These are phyloP conservation scores for Drosophila sechellia DNA, from an alignment of 1,140 invertebrate species.

Conservation along the genomic window DNA sequence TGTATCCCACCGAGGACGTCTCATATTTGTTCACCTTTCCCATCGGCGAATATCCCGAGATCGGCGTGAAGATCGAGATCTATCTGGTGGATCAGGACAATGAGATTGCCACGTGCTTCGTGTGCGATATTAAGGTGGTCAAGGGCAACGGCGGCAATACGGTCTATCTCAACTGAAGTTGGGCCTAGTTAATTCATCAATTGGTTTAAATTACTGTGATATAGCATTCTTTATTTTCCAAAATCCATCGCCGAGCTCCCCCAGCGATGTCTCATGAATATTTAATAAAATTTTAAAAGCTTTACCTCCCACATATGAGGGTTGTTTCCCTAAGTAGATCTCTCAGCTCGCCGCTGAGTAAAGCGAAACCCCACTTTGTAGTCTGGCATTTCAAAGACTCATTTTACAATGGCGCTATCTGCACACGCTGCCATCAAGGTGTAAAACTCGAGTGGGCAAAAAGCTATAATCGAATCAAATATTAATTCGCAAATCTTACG, in stretches of 20 bases:
- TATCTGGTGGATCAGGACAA: conserved; percentile 74
- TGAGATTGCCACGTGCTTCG: conserved; percentile 66
- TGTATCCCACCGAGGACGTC: conserved; percentile 78
- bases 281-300: conserved; percentile 51
- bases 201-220: conserved; percentile 64
- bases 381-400: background rate
- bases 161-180: conserved; percentile 32
- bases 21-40: conserved; percentile 75
- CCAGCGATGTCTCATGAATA: conserved; percentile 12
- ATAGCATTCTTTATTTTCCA: conserved; percentile 11
- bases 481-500: conserved; percentile 32
- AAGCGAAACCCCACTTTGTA: background rate
- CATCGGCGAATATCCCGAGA: conserved; percentile 74
- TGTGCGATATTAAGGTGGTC: conserved; percentile 78
- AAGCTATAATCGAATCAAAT: conserved; percentile 51
- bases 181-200: conserved; percentile 3
- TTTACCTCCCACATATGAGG: conserved; percentile 6
- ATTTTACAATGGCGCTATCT: conserved; percentile 32
- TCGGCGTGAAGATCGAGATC: conserved; percentile 76
- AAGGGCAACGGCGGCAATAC: conserved; percentile 32
- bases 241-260: conserved; percentile 2
- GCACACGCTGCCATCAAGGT: conserved; percentile 23
- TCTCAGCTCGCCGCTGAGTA: background rate
- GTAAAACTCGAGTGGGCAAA: conserved; percentile 40
- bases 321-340: conserved; percentile 14